Evolutionary conservation across 1,140 invertebrate species (phyloP).

Genomic region (Laodelphax striatellus): DNA sequence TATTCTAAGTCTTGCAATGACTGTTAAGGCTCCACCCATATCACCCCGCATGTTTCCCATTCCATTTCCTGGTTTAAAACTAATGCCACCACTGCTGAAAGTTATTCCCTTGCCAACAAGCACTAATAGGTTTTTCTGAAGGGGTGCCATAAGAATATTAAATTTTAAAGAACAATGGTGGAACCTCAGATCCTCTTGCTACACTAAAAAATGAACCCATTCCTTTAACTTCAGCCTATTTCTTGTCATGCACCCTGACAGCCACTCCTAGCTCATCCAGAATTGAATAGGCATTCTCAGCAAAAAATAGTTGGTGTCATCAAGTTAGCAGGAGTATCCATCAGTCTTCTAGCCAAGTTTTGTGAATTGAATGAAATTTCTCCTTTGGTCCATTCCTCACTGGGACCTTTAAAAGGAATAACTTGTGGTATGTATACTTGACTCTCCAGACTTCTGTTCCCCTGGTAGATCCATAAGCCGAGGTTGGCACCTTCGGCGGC

Average conservation of each 20-base stretch:
- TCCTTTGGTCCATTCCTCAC: slow-evolving; percentile 57
- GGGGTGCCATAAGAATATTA: slow-evolving; percentile 26
- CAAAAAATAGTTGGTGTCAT: slow-evolving; percentile 79
- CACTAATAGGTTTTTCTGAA: slow-evolving; percentile 29
- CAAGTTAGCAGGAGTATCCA: slow-evolving; percentile 73
- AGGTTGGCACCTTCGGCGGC: slow-evolving; percentile 62
- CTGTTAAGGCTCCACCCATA: slow-evolving; percentile 77
- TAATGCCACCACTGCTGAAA: slow-evolving; percentile 83
- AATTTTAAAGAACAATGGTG: slow-evolving; percentile 43
- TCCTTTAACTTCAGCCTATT: slow-evolving; percentile 40
- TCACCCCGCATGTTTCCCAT: slow-evolving; percentile 83
- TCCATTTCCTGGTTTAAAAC: slow-evolving; percentile 57
- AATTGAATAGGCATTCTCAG: slow-evolving; percentile 35
- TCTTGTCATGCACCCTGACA: slow-evolving; percentile 32
- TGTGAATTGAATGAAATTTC: slow-evolving; percentile 64
- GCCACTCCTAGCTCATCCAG: slow-evolving; percentile 23
- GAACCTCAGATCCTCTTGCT: slow-evolving; percentile 39
- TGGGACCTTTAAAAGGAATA: slow-evolving; percentile 25
- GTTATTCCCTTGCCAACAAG: slow-evolving; percentile 69
- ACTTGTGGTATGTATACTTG: slow-evolving; percentile 35
- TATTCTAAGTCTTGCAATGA: slow-evolving; percentile 54
- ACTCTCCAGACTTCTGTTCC: slow-evolving; percentile 44
- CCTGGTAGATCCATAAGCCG: slow-evolving; percentile 52
- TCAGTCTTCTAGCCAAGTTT: slow-evolving; percentile 66
- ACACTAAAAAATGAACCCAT: slow-evolving; percentile 48